Percentiles rank a stretch among this genome's conserved stretches.
Evolutionary conservation across 2,888 invertebrate species (phyloP).

Genomic region (Frankliniella intonsa): DNA sequence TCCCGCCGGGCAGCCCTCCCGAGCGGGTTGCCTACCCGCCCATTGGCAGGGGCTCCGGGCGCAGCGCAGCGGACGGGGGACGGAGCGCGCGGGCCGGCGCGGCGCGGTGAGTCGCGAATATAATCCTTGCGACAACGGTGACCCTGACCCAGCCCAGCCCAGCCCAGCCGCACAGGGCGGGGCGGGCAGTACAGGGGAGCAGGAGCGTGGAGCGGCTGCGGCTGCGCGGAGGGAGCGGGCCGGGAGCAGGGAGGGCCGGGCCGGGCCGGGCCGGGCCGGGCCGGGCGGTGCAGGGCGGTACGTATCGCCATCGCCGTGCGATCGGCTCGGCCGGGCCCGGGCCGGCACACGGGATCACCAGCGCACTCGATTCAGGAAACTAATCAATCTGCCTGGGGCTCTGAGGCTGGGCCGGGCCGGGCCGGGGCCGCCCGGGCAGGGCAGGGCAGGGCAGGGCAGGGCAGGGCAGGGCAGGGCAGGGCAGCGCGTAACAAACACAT

Average conservation of each 20-base stretch:
- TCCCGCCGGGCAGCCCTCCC: conserved; percentile 42
- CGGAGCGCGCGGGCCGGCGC: neutral
- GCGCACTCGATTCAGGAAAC: too few relatives aligned
- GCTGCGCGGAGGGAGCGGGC: too few relatives aligned
- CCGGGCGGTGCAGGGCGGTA: too few relatives aligned
- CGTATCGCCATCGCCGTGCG: too few relatives aligned
- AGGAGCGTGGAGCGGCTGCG: too few relatives aligned
- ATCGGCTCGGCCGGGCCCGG: too few relatives aligned
- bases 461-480: too few relatives aligned
- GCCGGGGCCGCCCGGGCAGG: too few relatives aligned
- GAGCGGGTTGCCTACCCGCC: conserved; percentile 45
- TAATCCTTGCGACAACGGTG: neutral
- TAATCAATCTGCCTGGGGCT: neutral
- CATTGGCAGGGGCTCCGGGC: conserved; percentile 43
- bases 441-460: neutral
- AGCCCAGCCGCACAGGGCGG: neutral
- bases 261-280: too few relatives aligned
- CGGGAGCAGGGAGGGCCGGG: too few relatives aligned
- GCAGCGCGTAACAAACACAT: conserved; percentile 47
- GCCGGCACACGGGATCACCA: neutral
- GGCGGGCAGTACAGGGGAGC: neutral
- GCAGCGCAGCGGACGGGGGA: neutral
- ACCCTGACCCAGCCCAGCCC: conserved; percentile 25
- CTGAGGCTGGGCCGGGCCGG: neutral
- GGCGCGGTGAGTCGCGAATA: neutral